These are phyloP conservation scores for Gryllus bimaculatus DNA, from an alignment of 1,140 invertebrate species.

Conservation along the genomic window DNA sequence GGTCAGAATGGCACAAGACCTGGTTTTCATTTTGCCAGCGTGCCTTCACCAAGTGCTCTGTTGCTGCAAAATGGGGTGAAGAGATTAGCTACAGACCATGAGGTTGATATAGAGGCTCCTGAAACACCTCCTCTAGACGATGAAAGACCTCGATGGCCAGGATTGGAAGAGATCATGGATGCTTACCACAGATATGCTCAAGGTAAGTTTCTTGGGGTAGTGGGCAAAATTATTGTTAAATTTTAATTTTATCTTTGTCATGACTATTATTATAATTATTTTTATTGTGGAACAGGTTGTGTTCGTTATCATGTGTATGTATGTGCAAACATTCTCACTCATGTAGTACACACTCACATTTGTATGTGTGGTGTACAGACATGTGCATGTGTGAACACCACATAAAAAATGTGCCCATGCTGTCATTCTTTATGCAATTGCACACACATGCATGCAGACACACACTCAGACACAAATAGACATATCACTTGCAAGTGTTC, in stretches of 20 bases:
- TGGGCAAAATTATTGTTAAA: neutral
- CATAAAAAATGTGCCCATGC: no score
- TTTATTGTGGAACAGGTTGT: no score
- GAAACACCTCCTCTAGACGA: constrained; percentile 23
- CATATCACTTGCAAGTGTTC: no score
- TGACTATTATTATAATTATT: no score
- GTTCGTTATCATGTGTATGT: no score
- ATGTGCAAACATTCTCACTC: no score
- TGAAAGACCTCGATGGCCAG: constrained; percentile 33
- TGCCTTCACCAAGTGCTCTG: neutral
- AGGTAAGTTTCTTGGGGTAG: constrained; percentile 28
- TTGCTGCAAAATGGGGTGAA: constrained; percentile 18
- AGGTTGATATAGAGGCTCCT: constrained; percentile 11
- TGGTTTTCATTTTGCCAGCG: neutral
- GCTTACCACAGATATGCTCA: constrained; percentile 37
- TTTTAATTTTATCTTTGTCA: neutral
- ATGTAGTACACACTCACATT: no score
- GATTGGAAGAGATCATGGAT: constrained; percentile 35
- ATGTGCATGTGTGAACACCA: no score
- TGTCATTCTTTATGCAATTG: no score
- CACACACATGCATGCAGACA: no score
- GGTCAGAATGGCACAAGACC: constrained; percentile 12
- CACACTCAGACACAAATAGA: no score
- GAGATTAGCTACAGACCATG: constrained; percentile 11
- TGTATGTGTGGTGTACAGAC: no score